These are phyloP conservation scores for Lepidocyrtinus sp. DNA, from an alignment of 2,888 invertebrate genomes.

Conservation along the genomic window DNA sequence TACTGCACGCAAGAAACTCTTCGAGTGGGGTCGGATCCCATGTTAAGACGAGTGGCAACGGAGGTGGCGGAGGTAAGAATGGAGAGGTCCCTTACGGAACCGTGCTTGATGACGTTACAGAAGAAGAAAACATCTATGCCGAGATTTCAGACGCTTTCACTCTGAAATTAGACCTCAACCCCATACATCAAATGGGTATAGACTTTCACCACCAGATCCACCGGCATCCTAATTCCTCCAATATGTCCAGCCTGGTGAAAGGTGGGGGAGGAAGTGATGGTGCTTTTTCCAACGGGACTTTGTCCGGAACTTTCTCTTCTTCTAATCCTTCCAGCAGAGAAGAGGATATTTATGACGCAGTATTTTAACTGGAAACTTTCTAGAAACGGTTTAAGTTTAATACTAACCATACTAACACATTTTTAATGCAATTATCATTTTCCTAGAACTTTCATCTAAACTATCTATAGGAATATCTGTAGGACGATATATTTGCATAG, in stretches of 20 bases:
- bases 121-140: slow-evolving; percentile 70
- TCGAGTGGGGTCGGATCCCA: neutral
- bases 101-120: slow-evolving; percentile 68
- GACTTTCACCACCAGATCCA: slow-evolving; percentile 64
- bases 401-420: neutral
- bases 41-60: neutral
- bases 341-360: slow-evolving; percentile 73
- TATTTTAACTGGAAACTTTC: slow-evolving; percentile 68
- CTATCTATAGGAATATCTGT: too few species aligned
- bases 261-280: slow-evolving; percentile 72
- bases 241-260: slow-evolving; percentile 66
- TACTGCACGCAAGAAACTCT: neutral
- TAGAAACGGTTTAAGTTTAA: slow-evolving; percentile 25
- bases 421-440: neutral
- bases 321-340: slow-evolving; percentile 72
- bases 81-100: slow-evolving; percentile 68
- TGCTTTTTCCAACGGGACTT: slow-evolving; percentile 69
- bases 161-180: slow-evolving; percentile 65
- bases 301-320: slow-evolving; percentile 72
- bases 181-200: slow-evolving; percentile 65
- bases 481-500: too few species aligned
- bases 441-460: too few species aligned
- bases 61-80: slow-evolving; percentile 16
- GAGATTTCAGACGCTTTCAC: slow-evolving; percentile 69
- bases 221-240: slow-evolving; percentile 60